Base-by-base conservation (phyloP, 1,140 invertebrate genomes). In the Camponotus vicinus region DNA sequence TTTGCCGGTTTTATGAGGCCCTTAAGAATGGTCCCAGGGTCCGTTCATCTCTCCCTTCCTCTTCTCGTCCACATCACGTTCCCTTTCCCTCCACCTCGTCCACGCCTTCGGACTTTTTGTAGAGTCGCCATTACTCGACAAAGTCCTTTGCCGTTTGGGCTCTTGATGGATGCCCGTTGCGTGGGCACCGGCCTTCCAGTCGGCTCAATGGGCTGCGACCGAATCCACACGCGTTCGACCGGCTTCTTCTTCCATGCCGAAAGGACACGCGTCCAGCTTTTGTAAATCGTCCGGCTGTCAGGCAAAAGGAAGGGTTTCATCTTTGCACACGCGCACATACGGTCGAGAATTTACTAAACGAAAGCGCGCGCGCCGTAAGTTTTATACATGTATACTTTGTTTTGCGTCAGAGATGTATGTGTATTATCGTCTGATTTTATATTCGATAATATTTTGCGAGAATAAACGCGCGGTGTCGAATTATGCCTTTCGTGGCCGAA, bases 51-150 rank as follows among this genome's bases (percentile, higher is more conserved):
- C 85, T 73, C 55, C 85, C 82, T 70, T 21, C 49, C 63, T 57
- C 32, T 45, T n/a, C 70, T 55, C 32, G 45, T 34, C 52, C 52
- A 52, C 49, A 5, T 21, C 49, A 69, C 57, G n/a, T 85, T 61
- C 52, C 52, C 80, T 45, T 69, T 57, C 52, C 59, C 66, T 67
- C 80, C 63, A 91, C 78, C 52, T 88, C 78, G 15, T 77, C 77
- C 70, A 77, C 82, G 77, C 86, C 87, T 89, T 76, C 86, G 64
- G 52, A 82, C 85, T 89, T 94, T 93, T 93, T 93, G 86, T 92
- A 89, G 71, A 89, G 89, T 93, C 92, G 93, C 93, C 92, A 93
- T 94, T 94, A 93, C 93, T 94, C 93, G 93, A 93, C 92, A 94
- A 92, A 94, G 93, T 93, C 91, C 91, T 94, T 90, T 88, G 91